Percentiles rank a stretch among this genome's conserved stretches.
Evolutionary conservation across 2,888 invertebrate genomes (phyloP).

Genomic region (Epiblema foenella): DNA sequence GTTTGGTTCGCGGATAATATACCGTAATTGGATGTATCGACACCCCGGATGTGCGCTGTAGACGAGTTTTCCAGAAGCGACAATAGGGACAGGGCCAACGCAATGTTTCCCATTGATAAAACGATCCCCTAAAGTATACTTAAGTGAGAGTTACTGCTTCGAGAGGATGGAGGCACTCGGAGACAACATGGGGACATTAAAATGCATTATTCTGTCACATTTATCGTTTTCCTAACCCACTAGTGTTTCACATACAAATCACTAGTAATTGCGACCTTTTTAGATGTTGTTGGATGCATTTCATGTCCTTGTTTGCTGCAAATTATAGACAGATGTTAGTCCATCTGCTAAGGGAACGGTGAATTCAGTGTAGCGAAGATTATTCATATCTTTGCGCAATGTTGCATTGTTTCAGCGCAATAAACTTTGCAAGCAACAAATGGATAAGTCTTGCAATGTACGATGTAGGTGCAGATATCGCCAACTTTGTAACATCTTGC

Average conservation of each 20-base stretch:
- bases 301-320: background rate
- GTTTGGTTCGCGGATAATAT: too few relatives aligned
- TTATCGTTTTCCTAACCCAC: background rate
- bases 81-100: background rate
- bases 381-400: conserved; percentile 32
- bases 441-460: conserved; percentile 12
- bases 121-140: conserved; percentile 21
- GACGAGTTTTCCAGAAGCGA: too few relatives aligned
- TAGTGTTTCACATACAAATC: conserved; percentile 1
- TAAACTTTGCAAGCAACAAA: conserved; percentile 29
- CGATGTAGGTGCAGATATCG: conserved; percentile 10
- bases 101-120: conserved; percentile 12
- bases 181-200: conserved; percentile 17
- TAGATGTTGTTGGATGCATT: background rate
- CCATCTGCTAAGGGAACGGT: conserved; percentile 9
- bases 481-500: conserved; percentile 19
- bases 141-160: conserved; percentile 16
- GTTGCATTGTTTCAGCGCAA: conserved; percentile 34
- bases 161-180: conserved; percentile 6
- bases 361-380: conserved; percentile 13
- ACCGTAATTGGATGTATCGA: too few relatives aligned
- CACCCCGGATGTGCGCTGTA: too few relatives aligned
- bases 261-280: conserved; percentile 8
- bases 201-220: conserved; percentile 15
- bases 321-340: conserved; percentile 17